Base-by-base conservation (phyloP, 2,888 invertebrate species). In the Escarpia spicata region DNA sequence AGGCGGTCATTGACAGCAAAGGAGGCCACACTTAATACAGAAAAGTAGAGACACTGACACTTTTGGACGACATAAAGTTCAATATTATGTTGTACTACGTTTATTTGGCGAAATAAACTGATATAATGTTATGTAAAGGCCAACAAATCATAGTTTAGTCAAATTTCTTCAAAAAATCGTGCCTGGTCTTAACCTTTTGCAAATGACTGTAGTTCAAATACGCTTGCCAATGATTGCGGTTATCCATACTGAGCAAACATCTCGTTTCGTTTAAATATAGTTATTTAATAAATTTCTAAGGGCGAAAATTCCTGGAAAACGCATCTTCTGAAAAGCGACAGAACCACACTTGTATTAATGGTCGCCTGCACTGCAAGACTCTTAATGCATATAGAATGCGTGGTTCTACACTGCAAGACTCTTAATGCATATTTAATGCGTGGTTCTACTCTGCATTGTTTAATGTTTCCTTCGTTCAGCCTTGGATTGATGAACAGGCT, bases 401-500 rank as follows among this genome's bases (percentile, higher is more conserved):
- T 52, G 52, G 12, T 52, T 52, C 52, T 52, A 52, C 75, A 26
- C 4, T 19, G 26, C 75, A 75, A 75, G 19, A 19, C 75, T 26
- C 75, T 75, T 75, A 75, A 75, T 75, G 26, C 75, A 75, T 75
- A 75, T 26, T 75, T 75, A 75, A 75, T 75, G 75, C 75, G 52
- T 52, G 52, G 15, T 52, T 52, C 52, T 52, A 52, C 52, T 52
- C n/a, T 0, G 75, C 75, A 26, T 26, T 75, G 75, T 26, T 75
- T 75, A 75, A 26, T 75, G 0, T 26, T 26, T 3, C 19, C 75
- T 75, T 75, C 26, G 75, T 0, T 75, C 75, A 26, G 75, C 75
- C 75, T 75, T 26, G 4, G 3, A 75, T 26, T 75, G 75, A 75
- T 26, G 75, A 75, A 6, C 26, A 19, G 75, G 75, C 75, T 75